Conservation (phyloP, 2,888 invertebrate species). For the Eupithecia pulchellata region DNA sequence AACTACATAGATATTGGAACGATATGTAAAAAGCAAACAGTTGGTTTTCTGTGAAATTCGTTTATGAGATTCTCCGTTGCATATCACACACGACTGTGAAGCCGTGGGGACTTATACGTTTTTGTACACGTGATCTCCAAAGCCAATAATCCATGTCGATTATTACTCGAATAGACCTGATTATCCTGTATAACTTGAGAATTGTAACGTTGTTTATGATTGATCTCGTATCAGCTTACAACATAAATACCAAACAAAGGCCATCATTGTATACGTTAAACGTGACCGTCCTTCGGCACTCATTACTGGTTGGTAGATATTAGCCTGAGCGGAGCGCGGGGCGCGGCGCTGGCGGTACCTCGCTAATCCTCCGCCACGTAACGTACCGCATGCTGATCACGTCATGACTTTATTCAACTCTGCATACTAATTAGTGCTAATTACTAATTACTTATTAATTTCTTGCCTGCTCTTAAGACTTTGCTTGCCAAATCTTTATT, state of each 20-base stretch:
- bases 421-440: constrained; percentile 20
- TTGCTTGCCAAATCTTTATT: constrained; percentile 12
- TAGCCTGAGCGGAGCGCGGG: too few relatives aligned
- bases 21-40: not conserved
- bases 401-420: constrained; percentile 22
- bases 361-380: constrained; percentile 37
- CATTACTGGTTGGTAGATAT: constrained; percentile 44
- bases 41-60: not conserved
- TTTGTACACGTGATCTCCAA: constrained; percentile 7
- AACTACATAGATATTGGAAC: not conserved
- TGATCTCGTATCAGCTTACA: not conserved
- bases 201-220: not conserved
- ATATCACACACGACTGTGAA: not conserved
- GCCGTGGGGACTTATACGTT: constrained; percentile 4
- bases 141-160: constrained; percentile 4
- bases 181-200: not conserved
- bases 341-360: too few relatives aligned
- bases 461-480: constrained; percentile 27
- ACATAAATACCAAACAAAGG: constrained; percentile 6
- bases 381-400: constrained; percentile 27
- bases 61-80: not conserved
- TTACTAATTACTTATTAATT: too few relatives aligned
- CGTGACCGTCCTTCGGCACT: constrained; percentile 39
- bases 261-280: constrained; percentile 9
- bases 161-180: not conserved